Base-by-base conservation (phyloP, 2,888 invertebrate species). In the Siphonodentalium dalli region DNA sequence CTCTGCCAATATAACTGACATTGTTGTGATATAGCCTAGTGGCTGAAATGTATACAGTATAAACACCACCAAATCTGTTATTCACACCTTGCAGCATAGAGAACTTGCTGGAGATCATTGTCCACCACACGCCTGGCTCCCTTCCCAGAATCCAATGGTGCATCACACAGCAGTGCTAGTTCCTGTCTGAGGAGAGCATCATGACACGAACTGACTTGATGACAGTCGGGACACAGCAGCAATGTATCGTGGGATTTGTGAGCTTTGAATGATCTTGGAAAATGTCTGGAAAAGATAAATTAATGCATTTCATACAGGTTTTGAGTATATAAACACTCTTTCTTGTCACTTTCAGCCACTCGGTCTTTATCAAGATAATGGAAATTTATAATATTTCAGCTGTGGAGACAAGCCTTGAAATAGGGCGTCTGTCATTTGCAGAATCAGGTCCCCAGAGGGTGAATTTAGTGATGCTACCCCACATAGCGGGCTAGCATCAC, bases 161-260 rank as follows among this genome's bases (percentile, higher is more conserved):
- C 90, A 67, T 83, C 77, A 75, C 90, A 90, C 58, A 81, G 71
- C 1, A 68, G 62, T 0, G 87, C 88, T 21, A 92, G 83, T 44
- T 83, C 78, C 63, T 83, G 82, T 42, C 89, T 85, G 63, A 90
- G 77, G 4, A 78, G 74, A 45, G 85, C 82, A 80, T 91, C 91
- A 29, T 84, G 83, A 34, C 84, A 83, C 76, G 89, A 89, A 79
- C 90, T 89, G 23, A 80, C 76, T 70, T 87, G 87, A 81, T 92
- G 91, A 74, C 92, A 92, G 1, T 69, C 54, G 33, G 85, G 83
- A 78, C 92, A 92, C 41, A 92, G 79, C 55, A 91, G 77, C 24
- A 92, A 80, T 39, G 91, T 87, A 81, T 92, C 92, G 79, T 92
- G 92, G 0, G 90, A 91, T 6, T 88, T 87, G 78, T 90, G 91